Conservation (phyloP, 1,140 invertebrate species). For the Bombus sibiricus region DNA sequence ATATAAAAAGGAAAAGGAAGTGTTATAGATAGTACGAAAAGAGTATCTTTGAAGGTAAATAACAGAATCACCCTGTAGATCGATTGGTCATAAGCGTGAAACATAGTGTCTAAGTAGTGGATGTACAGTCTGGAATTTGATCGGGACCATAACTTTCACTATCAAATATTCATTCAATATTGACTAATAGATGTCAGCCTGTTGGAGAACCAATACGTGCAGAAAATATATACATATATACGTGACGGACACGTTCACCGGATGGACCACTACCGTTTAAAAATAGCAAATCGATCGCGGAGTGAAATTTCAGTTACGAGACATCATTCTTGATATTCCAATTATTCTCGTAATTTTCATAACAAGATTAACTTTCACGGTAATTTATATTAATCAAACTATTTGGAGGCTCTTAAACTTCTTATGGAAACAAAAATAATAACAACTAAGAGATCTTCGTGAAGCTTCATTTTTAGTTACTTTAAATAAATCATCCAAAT, state of each 20-base stretch:
- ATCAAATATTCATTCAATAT: conserved; percentile 77
- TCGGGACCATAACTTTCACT: conserved; percentile 73
- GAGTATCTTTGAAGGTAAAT: conserved; percentile 21
- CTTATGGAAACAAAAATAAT: neutral
- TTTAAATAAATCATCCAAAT: too few relatives aligned
- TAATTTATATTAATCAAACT: neutral
- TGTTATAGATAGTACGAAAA: neutral
- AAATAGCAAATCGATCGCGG: conserved; percentile 11
- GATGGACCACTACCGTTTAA: conserved; percentile 6
- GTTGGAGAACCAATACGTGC: conserved; percentile 38
- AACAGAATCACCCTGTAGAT: conserved; percentile 48
- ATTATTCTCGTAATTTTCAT: neutral
- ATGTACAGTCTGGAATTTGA: conserved; percentile 71
- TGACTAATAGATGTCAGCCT: conserved; percentile 77
- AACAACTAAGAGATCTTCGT: neutral
- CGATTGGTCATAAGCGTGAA: conserved; percentile 67
- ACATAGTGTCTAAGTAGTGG: conserved; percentile 67
- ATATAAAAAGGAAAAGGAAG: neutral
- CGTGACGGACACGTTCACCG: neutral
- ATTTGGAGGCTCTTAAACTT: neutral
- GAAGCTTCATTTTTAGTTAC: neutral
- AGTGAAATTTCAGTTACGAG: neutral
- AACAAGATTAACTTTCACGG: neutral
- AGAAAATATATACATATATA: conserved; percentile 31
- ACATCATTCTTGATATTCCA: neutral